phyloP scores from a whole-genome alignment of 1,140 invertebrate genomes.

The Oreohelix idahoensis region DNA sequence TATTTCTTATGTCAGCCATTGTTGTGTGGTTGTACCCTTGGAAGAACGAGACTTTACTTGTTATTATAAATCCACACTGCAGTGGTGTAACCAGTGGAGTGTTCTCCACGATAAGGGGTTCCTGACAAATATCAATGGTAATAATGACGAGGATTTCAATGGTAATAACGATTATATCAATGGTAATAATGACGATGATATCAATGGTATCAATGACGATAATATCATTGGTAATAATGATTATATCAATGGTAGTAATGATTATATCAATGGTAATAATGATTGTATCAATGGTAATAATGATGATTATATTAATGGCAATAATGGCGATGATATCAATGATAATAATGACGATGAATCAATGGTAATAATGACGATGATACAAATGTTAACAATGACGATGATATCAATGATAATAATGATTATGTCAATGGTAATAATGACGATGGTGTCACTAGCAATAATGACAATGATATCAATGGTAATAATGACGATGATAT shows the following conservation, averaged over 20 bases:
- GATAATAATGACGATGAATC: not conserved
- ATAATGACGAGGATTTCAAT: not conserved
- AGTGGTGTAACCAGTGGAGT: no score
- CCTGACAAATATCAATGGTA: no score
- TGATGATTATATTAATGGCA: not conserved
- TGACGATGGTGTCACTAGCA: not conserved
- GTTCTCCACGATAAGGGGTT: no score
- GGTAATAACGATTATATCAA: not conserved
- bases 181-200: not conserved
- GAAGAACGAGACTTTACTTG: no score
- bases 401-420: not conserved
- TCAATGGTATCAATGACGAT: not conserved
- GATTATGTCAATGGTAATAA: not conserved
- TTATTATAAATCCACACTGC: no score
- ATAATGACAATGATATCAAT: not conserved
- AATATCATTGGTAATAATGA: not conserved
- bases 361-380: not conserved
- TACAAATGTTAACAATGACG: no score
- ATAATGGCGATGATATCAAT: not conserved
- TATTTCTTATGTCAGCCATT: no score
- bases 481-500: not conserved
- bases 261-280: not conserved
- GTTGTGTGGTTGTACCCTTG: no score
- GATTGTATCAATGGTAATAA: not conserved
- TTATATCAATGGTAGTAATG: not conserved